Conservation (phyloP, 2,113 vertebrate genomes). For the Lepisosteus osseus region DNA sequence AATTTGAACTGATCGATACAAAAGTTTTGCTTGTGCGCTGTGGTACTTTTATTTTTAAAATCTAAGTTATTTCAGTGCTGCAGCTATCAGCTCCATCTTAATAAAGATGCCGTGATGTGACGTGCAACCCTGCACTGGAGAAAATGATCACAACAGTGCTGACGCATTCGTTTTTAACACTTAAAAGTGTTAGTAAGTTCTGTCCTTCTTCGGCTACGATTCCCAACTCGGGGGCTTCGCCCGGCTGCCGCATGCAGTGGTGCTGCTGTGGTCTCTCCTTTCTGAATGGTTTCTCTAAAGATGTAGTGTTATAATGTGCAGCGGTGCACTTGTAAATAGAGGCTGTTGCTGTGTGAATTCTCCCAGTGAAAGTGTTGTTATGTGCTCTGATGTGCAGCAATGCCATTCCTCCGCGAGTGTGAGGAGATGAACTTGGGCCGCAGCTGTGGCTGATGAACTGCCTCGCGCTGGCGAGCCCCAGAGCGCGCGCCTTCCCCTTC, state of each 20-base stretch:
- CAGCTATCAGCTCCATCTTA: slow-evolving; percentile 6
- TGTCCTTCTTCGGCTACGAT: slow-evolving; percentile 22
- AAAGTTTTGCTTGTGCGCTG: background rate
- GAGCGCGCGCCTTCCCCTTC: slow-evolving; percentile 35
- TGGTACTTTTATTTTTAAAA: slow-evolving; percentile 1
- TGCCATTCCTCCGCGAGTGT: slow-evolving; percentile 42
- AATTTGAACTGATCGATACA: background rate
- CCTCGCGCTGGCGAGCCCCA: slow-evolving; percentile 33
- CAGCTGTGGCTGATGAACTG: slow-evolving; percentile 46
- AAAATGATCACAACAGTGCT: slow-evolving; percentile 18
- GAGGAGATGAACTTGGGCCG: slow-evolving; percentile 42
- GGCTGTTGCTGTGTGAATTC: slow-evolving; percentile 38
- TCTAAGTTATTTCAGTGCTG: slow-evolving; percentile 6
- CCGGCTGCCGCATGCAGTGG: slow-evolving; percentile 20
- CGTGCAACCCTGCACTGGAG: slow-evolving; percentile 6
- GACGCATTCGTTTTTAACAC: slow-evolving; percentile 31
- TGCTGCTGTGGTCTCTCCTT: slow-evolving; percentile 24
- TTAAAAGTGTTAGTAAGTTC: slow-evolving; percentile 29
- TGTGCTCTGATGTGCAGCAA: slow-evolving; percentile 39
- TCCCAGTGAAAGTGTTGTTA: slow-evolving; percentile 35
- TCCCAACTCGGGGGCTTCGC: slow-evolving; percentile 19
- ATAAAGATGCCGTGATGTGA: slow-evolving; percentile 16
- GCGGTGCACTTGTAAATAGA: slow-evolving; percentile 34
- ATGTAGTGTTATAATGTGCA: slow-evolving; percentile 27
- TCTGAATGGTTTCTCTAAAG: slow-evolving; percentile 28